These are phyloP conservation scores for Chiropotes sagulatus DNA, from an alignment of 2,797 vertebrate species.

Conservation along the genomic window DNA sequence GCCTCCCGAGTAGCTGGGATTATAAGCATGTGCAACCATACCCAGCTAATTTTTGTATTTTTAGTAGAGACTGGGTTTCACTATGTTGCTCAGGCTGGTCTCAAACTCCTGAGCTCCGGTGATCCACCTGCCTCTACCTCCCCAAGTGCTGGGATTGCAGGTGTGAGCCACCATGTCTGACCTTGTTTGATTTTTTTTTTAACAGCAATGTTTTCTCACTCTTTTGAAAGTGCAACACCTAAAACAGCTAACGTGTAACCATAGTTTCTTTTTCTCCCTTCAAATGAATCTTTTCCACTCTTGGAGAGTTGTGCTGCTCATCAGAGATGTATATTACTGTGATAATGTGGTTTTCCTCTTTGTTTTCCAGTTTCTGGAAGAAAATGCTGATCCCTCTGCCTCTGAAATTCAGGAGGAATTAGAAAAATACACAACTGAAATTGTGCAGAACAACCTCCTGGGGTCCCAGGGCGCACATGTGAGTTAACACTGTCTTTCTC, in stretches of 20 bases:
- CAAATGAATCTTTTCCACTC: fast-evolving
- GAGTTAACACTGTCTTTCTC: conserved; percentile 64
- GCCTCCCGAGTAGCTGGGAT: too few relatives aligned
- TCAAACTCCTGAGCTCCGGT: too few relatives aligned
- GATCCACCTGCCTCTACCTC: too few relatives aligned
- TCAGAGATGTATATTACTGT: neutral
- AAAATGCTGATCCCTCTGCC: conserved; percentile 81
- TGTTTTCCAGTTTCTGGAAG: conserved; percentile 86
- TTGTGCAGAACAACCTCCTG: conserved; percentile 81
- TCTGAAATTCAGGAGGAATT: conserved; percentile 87
- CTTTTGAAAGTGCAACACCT: neutral
- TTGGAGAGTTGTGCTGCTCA: neutral
- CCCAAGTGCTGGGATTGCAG: neutral
- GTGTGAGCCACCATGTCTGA: too few relatives aligned
- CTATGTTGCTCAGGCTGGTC: too few relatives aligned
- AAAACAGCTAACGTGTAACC: too few relatives aligned
- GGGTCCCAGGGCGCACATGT: conserved; percentile 81
- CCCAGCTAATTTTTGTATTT: too few relatives aligned
- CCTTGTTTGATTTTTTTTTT: neutral
- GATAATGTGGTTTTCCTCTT: neutral
- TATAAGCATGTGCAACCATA: too few relatives aligned
- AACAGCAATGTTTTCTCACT: neutral
- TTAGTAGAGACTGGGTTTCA: too few relatives aligned
- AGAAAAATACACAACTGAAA: conserved; percentile 79
- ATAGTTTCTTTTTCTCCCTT: neutral